Conservation (phyloP, 2,888 invertebrate genomes). For the Drosophila anomalata region DNA sequence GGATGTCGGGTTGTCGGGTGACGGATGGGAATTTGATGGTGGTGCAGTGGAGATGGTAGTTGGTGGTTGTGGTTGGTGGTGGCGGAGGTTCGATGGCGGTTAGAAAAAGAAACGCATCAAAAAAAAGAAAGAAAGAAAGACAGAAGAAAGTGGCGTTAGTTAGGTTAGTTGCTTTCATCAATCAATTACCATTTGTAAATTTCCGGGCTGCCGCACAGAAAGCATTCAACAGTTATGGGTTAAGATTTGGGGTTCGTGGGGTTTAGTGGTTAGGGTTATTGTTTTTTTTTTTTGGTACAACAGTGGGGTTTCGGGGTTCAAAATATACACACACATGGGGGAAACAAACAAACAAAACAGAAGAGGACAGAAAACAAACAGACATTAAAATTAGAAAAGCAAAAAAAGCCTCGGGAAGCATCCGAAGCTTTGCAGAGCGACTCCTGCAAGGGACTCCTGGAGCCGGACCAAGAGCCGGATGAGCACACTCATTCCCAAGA, state of each 20-base stretch:
- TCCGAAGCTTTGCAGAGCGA: background rate
- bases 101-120: constrained; percentile 52
- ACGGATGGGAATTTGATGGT: constrained; percentile 2
- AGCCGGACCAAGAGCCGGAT: too few species aligned
- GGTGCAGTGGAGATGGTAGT: constrained; percentile 8
- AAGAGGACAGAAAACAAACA: constrained; percentile 32
- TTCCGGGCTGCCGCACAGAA: constrained; percentile 80
- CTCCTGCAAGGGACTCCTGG: constrained; percentile 22
- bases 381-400: constrained; percentile 35
- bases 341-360: constrained; percentile 27
- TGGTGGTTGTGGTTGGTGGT: constrained; percentile 10
- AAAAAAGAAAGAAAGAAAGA: constrained; percentile 66
- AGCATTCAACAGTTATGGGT: constrained; percentile 10
- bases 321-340: constrained; percentile 20
- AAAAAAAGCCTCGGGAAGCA: constrained; percentile 8
- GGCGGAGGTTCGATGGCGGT: constrained; percentile 32
- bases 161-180: constrained; percentile 70
- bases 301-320: background rate
- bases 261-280: background rate
- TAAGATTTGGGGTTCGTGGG: background rate
- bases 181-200: constrained; percentile 82
- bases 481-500: too few species aligned
- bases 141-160: constrained; percentile 72
- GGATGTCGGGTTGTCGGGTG: background rate
- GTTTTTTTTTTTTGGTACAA: background rate